Conservation (phyloP, 1,140 invertebrate species). For the Solenopsis invicta region DNA sequence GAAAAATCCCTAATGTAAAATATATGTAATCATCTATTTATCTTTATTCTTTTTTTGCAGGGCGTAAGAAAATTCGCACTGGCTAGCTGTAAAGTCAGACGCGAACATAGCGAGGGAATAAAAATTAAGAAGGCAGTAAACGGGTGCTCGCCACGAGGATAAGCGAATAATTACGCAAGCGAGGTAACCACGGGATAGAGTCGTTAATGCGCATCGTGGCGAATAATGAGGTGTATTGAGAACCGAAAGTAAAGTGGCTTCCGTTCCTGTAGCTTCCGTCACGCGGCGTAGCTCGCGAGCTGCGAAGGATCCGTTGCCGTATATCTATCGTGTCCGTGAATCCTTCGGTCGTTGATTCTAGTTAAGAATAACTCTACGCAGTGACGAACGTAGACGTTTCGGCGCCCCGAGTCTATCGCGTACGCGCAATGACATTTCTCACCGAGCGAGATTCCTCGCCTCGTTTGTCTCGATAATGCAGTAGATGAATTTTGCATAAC, state of each 20-base stretch:
- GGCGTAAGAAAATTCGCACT: background rate
- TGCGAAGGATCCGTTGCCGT: constrained; percentile 45
- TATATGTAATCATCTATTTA: background rate
- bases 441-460: background rate
- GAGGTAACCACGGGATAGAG: constrained; percentile 65
- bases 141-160: constrained; percentile 36
- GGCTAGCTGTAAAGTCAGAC: background rate
- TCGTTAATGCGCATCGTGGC: constrained; percentile 57
- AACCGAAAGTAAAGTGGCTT: constrained; percentile 60
- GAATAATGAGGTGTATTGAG: constrained; percentile 64
- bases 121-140: constrained; percentile 46
- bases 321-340: constrained; percentile 35
- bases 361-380: constrained; percentile 36
- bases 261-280: constrained; percentile 53
- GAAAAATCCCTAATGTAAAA: background rate
- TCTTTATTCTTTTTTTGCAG: background rate
- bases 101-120: background rate
- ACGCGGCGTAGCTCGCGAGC: constrained; percentile 36
- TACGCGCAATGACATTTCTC: background rate
- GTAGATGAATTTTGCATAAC: background rate
- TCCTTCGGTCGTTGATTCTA: constrained; percentile 57
- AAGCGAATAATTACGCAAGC: constrained; percentile 71
- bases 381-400: constrained; percentile 19
- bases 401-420: background rate
- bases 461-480: background rate